These are phyloP conservation scores for Sebastes kiyomatsui DNA, from an alignment of 2,797 vertebrate species.

Conservation along the genomic window DNA sequence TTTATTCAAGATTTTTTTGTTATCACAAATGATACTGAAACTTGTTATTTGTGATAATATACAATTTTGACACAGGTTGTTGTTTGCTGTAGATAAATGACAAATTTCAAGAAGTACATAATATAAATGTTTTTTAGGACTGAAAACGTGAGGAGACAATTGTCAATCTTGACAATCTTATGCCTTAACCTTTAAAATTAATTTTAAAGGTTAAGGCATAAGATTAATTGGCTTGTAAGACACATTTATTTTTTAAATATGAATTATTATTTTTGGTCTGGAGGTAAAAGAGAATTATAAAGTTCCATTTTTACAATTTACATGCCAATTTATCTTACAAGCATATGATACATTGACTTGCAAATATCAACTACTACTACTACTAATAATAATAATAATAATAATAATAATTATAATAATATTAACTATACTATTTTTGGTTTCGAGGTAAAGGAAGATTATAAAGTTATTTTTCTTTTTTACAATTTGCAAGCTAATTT, in stretches of 20 bases:
- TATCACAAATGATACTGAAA: not conserved
- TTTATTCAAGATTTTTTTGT: not conserved
- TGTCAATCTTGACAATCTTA: not conserved
- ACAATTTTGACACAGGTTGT: not conserved
- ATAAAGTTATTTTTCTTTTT: not conserved
- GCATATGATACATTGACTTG: not conserved
- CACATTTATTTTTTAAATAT: not conserved
- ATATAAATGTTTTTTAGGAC: not conserved
- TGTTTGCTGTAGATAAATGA: not conserved
- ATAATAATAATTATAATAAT: not conserved
- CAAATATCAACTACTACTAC: not conserved
- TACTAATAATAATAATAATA: not conserved
- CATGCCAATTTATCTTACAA: not conserved
- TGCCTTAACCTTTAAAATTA: no score
- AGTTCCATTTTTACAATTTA: not conserved
- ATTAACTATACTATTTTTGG: not conserved
- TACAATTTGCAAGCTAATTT: not conserved
- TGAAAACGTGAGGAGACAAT: not conserved
- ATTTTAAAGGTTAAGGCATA: not conserved
- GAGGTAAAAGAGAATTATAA: not conserved
- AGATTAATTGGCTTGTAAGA: not conserved
- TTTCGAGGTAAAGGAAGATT: not conserved
- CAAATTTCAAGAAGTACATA: not conserved
- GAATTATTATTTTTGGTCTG: not conserved
- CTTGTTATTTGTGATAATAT: not conserved